Base-by-base conservation (phyloP, 2,797 vertebrate species). In the Gymnodraco acuticeps region DNA sequence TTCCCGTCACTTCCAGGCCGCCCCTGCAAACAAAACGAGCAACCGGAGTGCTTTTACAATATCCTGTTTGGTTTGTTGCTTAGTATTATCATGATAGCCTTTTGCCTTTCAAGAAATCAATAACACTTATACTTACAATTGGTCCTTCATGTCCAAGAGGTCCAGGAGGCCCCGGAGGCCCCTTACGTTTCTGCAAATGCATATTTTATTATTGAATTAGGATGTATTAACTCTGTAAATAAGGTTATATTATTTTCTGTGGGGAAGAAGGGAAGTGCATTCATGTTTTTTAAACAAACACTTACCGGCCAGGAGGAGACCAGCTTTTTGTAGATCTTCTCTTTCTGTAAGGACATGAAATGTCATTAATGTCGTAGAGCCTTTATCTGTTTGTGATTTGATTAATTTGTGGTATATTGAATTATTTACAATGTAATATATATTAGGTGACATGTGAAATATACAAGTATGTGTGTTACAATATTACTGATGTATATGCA, bases 301-400 rank as follows among this genome's bases (percentile, higher is more conserved):
- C 94, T 38, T 88, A 95, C 95, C 64, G 94, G 95, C 95, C 95
- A 96, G 14, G 84, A 86, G 59, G 90, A 90, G 42, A 91, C 61
- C 52, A 96, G 68, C 70, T 92, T 93, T 81, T 92, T 94, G 87
- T 95, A 95, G 82, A 94, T 75, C 82, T 94, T 93, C 27, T 88
- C 94, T 89, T 92, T 92, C 95, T 95, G 91, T 2, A 59, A 78
- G 8, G n/a, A 68, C 66, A 80, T 20, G 38, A 81, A 52, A 19
- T n/a, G n/a, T 59, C 2, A 27, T 46, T 27, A 6, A n/a, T 15
- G 10, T 17, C 17, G n/a, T 42, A 48, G 20, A 3, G 56, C 6
- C 4, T 60, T 51, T 43, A 53, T 33, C 9, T 53, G 12, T 27
- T 27, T 27, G 27, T 27, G 27, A 27, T 27, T 27, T 27, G 27